phyloP scores from a whole-genome alignment of 2,797 vertebrate species.

The Myiotriccus ornatus region DNA sequence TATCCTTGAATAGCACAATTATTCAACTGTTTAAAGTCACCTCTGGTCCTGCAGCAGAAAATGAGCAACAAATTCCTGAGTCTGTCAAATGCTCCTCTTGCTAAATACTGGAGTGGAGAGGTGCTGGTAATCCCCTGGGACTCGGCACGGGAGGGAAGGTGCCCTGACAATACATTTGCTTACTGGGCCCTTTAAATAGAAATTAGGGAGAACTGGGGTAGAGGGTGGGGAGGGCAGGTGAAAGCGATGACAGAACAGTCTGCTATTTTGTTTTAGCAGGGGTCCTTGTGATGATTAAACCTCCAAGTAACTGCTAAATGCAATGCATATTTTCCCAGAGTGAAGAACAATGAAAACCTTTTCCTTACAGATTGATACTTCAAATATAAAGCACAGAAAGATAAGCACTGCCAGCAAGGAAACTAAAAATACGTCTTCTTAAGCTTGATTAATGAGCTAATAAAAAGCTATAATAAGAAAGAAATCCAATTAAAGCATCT shows the following conservation, averaged over 20 bases:
- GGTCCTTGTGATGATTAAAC: not conserved
- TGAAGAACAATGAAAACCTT: not conserved
- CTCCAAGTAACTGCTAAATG: not conserved
- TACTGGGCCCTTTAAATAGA: not conserved
- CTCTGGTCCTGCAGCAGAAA: not conserved
- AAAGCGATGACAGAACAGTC: not conserved
- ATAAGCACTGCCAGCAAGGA: not conserved
- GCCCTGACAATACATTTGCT: not conserved
- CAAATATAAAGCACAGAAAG: conserved; percentile 29
- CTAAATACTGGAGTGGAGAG: not conserved
- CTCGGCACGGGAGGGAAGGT: not conserved
- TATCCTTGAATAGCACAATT: not conserved
- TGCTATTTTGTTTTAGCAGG: not conserved
- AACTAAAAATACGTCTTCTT: conserved; percentile 52
- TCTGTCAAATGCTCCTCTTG: not conserved
- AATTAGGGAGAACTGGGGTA: not conserved
- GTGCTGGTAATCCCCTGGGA: not conserved
- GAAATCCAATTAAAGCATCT: conserved; percentile 53
- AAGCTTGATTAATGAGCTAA: conserved; percentile 59
- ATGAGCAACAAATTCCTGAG: not conserved
- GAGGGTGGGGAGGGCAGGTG: not conserved
- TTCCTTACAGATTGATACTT: not conserved
- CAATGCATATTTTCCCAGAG: not conserved
- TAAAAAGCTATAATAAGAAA: conserved; percentile 45
- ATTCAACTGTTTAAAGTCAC: not conserved